These are phyloP conservation scores for Ennomos fuscantarius DNA, from an alignment of 2,888 invertebrate genomes.

Conservation along the genomic window DNA sequence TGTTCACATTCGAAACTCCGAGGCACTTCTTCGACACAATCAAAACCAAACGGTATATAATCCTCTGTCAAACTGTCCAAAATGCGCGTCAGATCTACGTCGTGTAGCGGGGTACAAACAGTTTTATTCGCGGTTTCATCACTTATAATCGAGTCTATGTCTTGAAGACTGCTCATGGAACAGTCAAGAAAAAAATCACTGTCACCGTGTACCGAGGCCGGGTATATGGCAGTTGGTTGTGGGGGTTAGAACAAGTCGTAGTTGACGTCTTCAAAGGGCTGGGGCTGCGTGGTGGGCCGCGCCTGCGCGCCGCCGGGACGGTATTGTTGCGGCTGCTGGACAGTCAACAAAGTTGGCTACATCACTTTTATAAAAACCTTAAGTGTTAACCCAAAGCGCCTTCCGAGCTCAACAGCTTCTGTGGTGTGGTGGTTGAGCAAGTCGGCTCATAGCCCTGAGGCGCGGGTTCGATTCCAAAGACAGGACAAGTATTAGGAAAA, in stretches of 20 bases:
- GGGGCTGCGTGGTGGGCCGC: conserved; percentile 64
- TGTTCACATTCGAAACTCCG: not conserved
- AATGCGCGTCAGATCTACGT: conserved; percentile 5
- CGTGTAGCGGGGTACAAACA: not conserved
- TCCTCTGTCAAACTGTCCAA: not conserved
- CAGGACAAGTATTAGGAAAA: too few relatives aligned
- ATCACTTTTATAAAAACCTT: too few relatives aligned
- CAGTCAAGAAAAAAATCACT: not conserved
- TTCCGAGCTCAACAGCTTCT: too few relatives aligned
- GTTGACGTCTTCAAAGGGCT: conserved; percentile 77
- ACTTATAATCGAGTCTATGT: conserved; percentile 17
- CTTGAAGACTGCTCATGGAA: conserved; percentile 5
- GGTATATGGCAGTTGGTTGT: not conserved
- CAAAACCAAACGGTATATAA: not conserved
- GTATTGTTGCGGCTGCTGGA: conserved; percentile 89
- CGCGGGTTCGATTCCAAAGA: too few relatives aligned
- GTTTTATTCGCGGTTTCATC: not conserved
- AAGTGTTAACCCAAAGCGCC: too few relatives aligned
- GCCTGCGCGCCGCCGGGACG: conserved; percentile 69
- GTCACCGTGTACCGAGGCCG: not conserved
- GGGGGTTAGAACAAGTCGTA: conserved; percentile 65
- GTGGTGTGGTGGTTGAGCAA: too few relatives aligned
- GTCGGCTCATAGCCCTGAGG: too few relatives aligned
- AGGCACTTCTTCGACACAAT: not conserved
- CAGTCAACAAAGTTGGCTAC: conserved; percentile 1